Evolutionary conservation across 2,113 vertebrate genomes (phyloP).

Genomic region (Caranx melampygus): DNA sequence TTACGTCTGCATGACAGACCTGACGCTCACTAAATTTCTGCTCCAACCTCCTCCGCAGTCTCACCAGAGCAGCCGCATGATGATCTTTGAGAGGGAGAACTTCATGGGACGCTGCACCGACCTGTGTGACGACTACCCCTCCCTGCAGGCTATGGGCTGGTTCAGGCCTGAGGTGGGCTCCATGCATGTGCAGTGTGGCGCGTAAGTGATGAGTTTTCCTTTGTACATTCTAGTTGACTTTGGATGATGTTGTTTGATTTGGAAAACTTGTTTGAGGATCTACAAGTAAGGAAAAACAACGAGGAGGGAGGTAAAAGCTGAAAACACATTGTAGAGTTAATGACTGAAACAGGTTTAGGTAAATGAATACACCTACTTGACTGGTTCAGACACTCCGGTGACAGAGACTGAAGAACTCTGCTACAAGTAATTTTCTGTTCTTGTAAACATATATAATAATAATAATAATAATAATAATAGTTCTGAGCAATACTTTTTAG

Average conservation of each 20-base stretch:
- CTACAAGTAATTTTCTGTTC: neutral
- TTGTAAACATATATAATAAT: neutral
- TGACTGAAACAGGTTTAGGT: neutral
- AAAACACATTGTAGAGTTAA: neutral
- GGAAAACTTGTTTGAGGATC: neutral
- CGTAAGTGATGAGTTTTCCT: constrained; percentile 66
- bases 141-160: constrained; percentile 85
- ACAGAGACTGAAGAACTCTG: neutral
- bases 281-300: neutral
- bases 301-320: neutral
- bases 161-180: constrained; percentile 80
- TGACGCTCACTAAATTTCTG: neutral
- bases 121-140: constrained; percentile 84
- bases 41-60: constrained; percentile 60
- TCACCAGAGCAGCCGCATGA: constrained; percentile 82
- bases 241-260: neutral
- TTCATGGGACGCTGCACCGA: constrained; percentile 80
- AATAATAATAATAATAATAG: too few relatives aligned
- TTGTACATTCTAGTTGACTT: neutral
- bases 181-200: constrained; percentile 84
- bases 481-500: too few relatives aligned
- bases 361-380: neutral
- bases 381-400: neutral
- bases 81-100: constrained; percentile 83
- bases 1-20: neutral